These are phyloP conservation scores for Cyprinodon brontotheroides DNA, from an alignment of 2,113 vertebrate genomes.

Conservation along the genomic window DNA sequence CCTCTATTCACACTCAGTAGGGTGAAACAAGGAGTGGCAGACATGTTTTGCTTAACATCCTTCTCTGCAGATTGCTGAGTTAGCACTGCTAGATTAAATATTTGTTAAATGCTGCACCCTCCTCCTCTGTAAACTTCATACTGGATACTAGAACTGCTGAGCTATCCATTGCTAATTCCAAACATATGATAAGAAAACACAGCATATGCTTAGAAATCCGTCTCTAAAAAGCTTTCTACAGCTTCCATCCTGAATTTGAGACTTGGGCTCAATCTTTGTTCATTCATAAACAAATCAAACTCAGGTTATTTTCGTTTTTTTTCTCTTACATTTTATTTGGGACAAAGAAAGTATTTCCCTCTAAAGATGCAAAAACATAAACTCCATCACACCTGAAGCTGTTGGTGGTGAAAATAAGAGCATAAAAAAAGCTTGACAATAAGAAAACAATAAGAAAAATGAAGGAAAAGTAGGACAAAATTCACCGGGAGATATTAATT, in stretches of 20 bases:
- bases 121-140: neutral
- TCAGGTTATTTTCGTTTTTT: neutral
- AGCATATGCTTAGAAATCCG: neutral
- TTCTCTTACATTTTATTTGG: neutral
- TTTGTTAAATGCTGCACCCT: neutral
- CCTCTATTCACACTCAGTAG: too few relatives aligned
- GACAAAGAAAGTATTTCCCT: neutral
- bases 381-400: neutral
- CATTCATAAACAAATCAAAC: neutral
- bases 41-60: neutral
- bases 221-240: neutral
- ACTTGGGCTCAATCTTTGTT: too few relatives aligned
- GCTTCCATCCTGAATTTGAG: too few relatives aligned
- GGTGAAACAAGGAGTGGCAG: neutral
- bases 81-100: neutral
- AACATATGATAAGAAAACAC: neutral
- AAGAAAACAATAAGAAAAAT: constrained; percentile 40
- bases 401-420: constrained; percentile 19
- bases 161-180: neutral
- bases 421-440: constrained; percentile 13
- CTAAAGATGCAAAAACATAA: neutral
- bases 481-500: constrained; percentile 45
- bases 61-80: neutral
- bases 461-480: constrained; percentile 51
- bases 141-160: neutral